Evolutionary conservation across 1,140 invertebrate genomes (phyloP), one percentile per base, ranked within the genome.

Genomic region (Gryon sp.): DNA sequence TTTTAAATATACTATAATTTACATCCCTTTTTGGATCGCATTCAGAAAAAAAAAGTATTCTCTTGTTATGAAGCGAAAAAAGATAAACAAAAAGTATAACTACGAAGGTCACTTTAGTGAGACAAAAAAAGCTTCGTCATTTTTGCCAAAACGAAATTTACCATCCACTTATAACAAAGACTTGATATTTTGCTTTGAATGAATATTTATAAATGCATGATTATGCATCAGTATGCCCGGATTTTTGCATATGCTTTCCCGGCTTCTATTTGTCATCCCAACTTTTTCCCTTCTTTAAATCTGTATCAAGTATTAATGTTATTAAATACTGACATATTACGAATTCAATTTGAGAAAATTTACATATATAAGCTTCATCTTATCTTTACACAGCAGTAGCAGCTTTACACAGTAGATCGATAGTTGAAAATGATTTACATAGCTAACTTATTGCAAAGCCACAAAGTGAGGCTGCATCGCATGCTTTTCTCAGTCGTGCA

Each of bases 381-480:
- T 59, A 40, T 28, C 24, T 9, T 65, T n/a, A n/a, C n/a, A n/a
- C n/a, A n/a, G n/a, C n/a, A n/a, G 38, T 38, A 24, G 16, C 30
- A 9, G 62, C 57, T 73, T 63, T 59, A 57, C 57, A 72, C 11
- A 32, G 9, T n/a, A 46, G 45, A 66, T 74, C 70, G 53, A 74
- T 74, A 59, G 34, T 18, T 28, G n/a, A 66, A 60, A 59, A 36
- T 66, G 18, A 74, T 74, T 74, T 74, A 66, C 70, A 74, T 74
- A 65, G 60, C 52, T 74, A 74, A 74, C 60, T 74, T 65, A 65
- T 74, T 60, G 63, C 20, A 12, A 65, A 74, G 36, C 20, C 14
- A 41, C 52, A 32, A 50, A 72, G 48, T 48, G 11, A n/a, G 19
- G 15, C 40, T 34, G 14, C 0, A 52, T 53, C 32, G 46, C 60